Percentiles rank a stretch among this genome's conserved stretches.
These are phyloP conservation scores for Pocillopora damicornis DNA, from an alignment of 64 coral and sea anemone species.

Conservation along the genomic window DNA sequence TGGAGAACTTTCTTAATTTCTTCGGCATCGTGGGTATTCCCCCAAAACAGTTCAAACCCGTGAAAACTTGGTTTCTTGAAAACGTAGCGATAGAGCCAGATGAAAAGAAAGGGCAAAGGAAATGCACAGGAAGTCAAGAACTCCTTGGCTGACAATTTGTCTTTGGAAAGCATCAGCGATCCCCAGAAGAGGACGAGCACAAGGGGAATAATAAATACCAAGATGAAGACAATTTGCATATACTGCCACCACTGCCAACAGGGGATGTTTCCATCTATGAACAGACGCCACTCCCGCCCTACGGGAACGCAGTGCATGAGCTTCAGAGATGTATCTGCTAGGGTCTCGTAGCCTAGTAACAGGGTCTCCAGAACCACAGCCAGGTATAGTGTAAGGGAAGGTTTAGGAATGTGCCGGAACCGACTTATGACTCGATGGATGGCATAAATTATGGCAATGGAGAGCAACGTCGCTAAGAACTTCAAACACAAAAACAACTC, in stretches of 20 bases:
- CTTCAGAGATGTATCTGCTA: conserved; percentile 52
- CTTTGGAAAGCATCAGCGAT: conserved; percentile 24
- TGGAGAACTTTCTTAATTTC: conserved; percentile 43
- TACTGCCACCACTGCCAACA: conserved; percentile 82
- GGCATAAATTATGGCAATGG: conserved; percentile 14
- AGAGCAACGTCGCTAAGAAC: conserved; percentile 26
- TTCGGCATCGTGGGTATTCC: neutral
- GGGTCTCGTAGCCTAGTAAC: conserved; percentile 70
- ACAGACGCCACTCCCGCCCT: conserved; percentile 8
- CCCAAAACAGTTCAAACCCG: neutral
- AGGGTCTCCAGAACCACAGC: conserved; percentile 57
- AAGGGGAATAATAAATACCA: conserved; percentile 52
- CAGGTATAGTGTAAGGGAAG: conserved; percentile 33
- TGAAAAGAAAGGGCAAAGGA: conserved; percentile 43
- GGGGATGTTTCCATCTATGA: conserved; percentile 54
- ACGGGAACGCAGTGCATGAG: conserved; percentile 53
- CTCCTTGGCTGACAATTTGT: conserved; percentile 30
- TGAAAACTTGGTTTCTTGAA: neutral
- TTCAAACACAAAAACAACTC: conserved; percentile 38
- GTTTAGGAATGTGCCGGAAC: neutral
- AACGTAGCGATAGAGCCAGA: conserved; percentile 3
- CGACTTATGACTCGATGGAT: conserved; percentile 3
- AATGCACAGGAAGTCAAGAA: conserved; percentile 55
- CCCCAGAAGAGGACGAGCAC: conserved; percentile 54
- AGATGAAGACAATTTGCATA: conserved; percentile 31